Conservation (phyloP, 2,113 vertebrate genomes). For the Oryzias woworae region DNA sequence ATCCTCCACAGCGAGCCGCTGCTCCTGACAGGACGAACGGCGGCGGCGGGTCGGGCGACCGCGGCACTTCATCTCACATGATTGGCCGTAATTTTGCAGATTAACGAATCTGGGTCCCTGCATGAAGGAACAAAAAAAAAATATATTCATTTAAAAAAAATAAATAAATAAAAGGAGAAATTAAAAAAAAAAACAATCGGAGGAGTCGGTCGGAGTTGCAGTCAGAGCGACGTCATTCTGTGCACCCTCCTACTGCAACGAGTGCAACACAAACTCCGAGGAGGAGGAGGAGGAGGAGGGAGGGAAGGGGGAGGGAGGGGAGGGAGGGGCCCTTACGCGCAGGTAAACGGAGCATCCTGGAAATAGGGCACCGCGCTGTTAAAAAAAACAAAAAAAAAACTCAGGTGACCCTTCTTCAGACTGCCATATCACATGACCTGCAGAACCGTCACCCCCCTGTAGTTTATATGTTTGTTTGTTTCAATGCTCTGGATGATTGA, state of each 20-base stretch:
- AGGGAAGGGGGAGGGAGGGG: slow-evolving; percentile 3
- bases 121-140: slow-evolving; percentile 19
- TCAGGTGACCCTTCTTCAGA: neutral
- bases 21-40: slow-evolving; percentile 62
- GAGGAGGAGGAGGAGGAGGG: slow-evolving; percentile 15
- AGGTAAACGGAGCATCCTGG: slow-evolving; percentile 67
- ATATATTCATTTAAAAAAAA: slow-evolving; percentile 15
- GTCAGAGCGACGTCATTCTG: slow-evolving; percentile 75
- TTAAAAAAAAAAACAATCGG: slow-evolving; percentile 78
- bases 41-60: slow-evolving; percentile 57
- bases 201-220: slow-evolving; percentile 76
- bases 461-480: neutral
- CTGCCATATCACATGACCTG: no score
- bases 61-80: slow-evolving; percentile 63
- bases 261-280: slow-evolving; percentile 72
- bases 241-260: slow-evolving; percentile 78
- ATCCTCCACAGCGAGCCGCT: slow-evolving; percentile 65
- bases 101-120: slow-evolving; percentile 48
- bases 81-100: slow-evolving; percentile 55
- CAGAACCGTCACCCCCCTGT: neutral
- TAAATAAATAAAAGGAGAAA: slow-evolving; percentile 47
- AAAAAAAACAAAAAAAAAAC: slow-evolving; percentile 20
- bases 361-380: slow-evolving; percentile 68
- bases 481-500: neutral
- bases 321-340: slow-evolving; percentile 50